Conservation (phyloP, 1,140 invertebrate species). For the Drosophila dunni region DNA sequence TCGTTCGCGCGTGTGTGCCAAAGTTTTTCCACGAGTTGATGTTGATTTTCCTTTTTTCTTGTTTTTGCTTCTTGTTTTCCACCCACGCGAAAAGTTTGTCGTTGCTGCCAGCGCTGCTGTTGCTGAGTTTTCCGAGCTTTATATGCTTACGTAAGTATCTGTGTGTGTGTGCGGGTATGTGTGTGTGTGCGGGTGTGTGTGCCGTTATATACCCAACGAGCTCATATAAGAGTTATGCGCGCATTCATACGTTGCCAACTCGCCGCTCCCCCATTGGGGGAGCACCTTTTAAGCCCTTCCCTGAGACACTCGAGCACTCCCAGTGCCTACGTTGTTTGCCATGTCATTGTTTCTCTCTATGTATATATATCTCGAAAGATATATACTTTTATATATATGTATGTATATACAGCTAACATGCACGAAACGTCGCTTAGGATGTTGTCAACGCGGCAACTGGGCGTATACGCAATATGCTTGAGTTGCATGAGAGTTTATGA, state of each 20-base stretch:
- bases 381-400: conserved; percentile 11
- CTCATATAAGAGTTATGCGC: conserved; percentile 72
- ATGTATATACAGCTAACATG: conserved; percentile 12
- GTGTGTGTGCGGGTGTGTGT: conserved; percentile 14
- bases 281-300: conserved; percentile 48
- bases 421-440: conserved; percentile 33
- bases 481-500: not conserved
- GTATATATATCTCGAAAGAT: not conserved
- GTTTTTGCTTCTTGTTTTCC: conserved; percentile 46
- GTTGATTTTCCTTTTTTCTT: conserved; percentile 63
- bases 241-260: conserved; percentile 58
- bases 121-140: conserved; percentile 51
- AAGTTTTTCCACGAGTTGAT: conserved; percentile 71
- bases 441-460: conserved; percentile 30
- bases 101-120: conserved; percentile 43
- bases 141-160: conserved; percentile 29
- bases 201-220: conserved; percentile 50
- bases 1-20: conserved; percentile 68
- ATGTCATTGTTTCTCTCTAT: conserved; percentile 37
- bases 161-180: conserved; percentile 10
- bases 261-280: conserved; percentile 51
- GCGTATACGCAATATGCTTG: conserved; percentile 50
- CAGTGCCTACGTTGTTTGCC: conserved; percentile 34
- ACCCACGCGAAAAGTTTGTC: conserved; percentile 74
- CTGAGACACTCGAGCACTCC: conserved; percentile 31